A percentile compares a stretch with the other conserved stretches of the same genome.
Evolutionary conservation across 2,113 vertebrate species (phyloP).

Genomic region (Carollia perspicillata): DNA sequence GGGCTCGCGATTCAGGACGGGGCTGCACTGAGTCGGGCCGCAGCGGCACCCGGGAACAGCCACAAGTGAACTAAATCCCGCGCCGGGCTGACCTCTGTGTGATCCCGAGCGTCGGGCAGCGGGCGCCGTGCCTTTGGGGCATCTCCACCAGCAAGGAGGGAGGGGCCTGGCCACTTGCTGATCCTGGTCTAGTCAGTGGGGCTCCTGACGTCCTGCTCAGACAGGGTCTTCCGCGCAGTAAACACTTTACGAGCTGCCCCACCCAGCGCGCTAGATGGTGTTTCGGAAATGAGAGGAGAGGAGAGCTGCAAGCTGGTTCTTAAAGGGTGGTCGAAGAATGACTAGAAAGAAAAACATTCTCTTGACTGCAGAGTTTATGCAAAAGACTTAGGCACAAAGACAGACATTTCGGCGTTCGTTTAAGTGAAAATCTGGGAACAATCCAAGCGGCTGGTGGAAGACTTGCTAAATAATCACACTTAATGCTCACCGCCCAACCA

Average conservation of each 20-base stretch:
- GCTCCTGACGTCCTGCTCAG: fast-evolving
- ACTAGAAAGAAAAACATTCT: not conserved
- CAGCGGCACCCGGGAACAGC: not conserved
- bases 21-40: not conserved
- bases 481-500: no score
- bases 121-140: fast-evolving
- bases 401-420: not conserved
- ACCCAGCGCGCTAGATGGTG: no score
- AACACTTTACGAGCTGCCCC: fast-evolving
- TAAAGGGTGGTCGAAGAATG: not conserved
- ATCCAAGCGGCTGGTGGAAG: not conserved
- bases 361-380: not conserved
- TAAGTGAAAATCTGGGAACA: not conserved
- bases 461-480: not conserved
- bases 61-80: no score
- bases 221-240: fast-evolving
- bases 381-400: not conserved
- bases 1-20: not conserved
- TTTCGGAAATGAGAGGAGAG: no score
- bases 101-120: not conserved
- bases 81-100: not conserved
- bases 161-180: no score
- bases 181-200: not conserved
- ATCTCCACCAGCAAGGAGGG: fast-evolving
- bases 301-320: not conserved